Conservation (phyloP, 1,140 invertebrate species). For the Atta colombica region DNA sequence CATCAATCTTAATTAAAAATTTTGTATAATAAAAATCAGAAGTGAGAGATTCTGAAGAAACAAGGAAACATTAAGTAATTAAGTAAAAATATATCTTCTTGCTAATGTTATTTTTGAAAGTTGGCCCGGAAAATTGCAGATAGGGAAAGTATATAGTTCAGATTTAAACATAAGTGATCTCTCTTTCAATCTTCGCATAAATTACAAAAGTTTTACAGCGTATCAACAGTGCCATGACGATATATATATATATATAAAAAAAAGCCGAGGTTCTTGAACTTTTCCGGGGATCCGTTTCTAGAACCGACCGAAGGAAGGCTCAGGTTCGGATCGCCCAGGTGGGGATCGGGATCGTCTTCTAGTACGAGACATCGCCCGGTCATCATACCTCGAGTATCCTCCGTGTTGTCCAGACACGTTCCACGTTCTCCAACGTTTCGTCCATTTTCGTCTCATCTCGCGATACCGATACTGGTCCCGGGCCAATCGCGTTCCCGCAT, state of each 20-base stretch:
- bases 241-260: not conserved
- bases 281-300: constrained; percentile 69
- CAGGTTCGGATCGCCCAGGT: constrained; percentile 64
- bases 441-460: not conserved
- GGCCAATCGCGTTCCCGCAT: not conserved
- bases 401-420: constrained; percentile 71
- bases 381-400: constrained; percentile 71
- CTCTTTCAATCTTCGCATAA: not conserved
- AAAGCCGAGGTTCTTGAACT: constrained; percentile 77
- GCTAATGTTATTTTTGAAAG: not conserved
- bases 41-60: not conserved
- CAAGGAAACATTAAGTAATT: not conserved
- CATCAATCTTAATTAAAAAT: not conserved
- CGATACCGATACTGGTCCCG: not conserved
- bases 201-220: constrained; percentile 24
- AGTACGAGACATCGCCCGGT: constrained; percentile 65
- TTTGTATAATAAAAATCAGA: not conserved
- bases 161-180: not conserved
- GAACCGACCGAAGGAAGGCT: constrained; percentile 50
- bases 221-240: constrained; percentile 21
- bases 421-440: constrained; percentile 40
- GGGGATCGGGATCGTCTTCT: constrained; percentile 72
- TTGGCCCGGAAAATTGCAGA: not conserved
- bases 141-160: not conserved
- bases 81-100: constrained; percentile 1